Evolutionary conservation across 1,140 invertebrate genomes (phyloP), one percentile per base, ranked within the genome.

Genomic region (Bombus fervidus): DNA sequence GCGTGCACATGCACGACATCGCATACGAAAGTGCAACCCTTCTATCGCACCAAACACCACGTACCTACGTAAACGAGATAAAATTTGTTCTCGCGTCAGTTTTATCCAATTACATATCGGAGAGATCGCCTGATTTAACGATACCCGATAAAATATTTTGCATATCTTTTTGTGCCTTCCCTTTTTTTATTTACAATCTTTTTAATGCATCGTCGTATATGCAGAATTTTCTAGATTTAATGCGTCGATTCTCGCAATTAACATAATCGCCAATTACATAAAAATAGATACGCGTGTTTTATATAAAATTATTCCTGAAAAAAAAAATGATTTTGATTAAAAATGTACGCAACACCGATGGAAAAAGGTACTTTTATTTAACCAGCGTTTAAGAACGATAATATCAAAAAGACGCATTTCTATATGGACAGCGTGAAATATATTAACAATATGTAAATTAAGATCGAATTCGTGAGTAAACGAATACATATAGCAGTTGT

Each of bases 71-170:
- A 74, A 73, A 66, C 34, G 68, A 73, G 83, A 81, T 85, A 81
- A 81, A 85, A 85, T 81, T 68, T 81, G 59, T 85, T 81, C 31
- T 62, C 57, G 59, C 59, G 43, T 73, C 78, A 39, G 68, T 73
- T 73, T 41, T 31, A 12, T 57, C 57, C 83, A 71, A 79, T 85
- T 85, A 72, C 34, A 71, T 47, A 59, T 69, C 22, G 28, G 13
- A 47, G 47, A 57, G 82, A 68, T 78, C 71, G 25, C 34, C 25
- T 18, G 62, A 66, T 77, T 34, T 31, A 43, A 43, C 18, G 8
- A 31, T 39, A 31, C 1, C 5, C 28, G 28, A 28, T 13, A n/a
- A 5, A 62, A 62, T n/a, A 62, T 62, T n/a, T 62, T 62, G 12
- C 59, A n/a, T 62, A n/a, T 62, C 28, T n/a, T 62, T 62, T n/a